Percentiles rank a stretch among this genome's conserved stretches.
These are phyloP conservation scores for Hirundichthys speculiger DNA, from an alignment of 2,113 vertebrate species.

Conservation along the genomic window DNA sequence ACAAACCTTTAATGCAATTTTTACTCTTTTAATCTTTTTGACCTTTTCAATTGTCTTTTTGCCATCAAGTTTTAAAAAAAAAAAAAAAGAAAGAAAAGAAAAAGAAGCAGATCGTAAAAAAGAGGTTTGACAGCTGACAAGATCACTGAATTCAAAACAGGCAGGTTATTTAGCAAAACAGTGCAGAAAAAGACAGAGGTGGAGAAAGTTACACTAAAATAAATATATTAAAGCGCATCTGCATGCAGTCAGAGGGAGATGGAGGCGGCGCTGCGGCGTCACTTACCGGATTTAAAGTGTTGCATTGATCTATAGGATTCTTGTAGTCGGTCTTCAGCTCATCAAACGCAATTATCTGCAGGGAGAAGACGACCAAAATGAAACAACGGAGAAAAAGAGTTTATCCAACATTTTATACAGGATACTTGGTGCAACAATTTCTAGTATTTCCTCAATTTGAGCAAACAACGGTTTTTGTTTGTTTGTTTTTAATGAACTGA, in stretches of 20 bases:
- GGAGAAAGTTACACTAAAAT: constrained; percentile 42
- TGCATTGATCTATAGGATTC: constrained; percentile 99
- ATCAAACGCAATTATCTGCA: constrained; percentile 98
- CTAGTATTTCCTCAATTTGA: too few relatives aligned
- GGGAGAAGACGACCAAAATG: constrained; percentile 24
- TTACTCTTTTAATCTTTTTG: constrained; percentile 99
- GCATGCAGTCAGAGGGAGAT: constrained; percentile 66
- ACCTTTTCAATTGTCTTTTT: constrained; percentile 99
- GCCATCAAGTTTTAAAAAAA: constrained; percentile 74
- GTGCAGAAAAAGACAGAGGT: constrained; percentile 68
- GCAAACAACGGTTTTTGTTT: too few relatives aligned
- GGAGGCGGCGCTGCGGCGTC: background rate
- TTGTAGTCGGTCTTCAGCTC: constrained; percentile 99
- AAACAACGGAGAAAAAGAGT: constrained; percentile 13
- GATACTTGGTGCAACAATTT: too few relatives aligned
- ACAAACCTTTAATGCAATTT: constrained; percentile 99
- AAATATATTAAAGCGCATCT: constrained; percentile 55
- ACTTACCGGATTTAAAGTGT: constrained; percentile 99
- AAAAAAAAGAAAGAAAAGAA: constrained; percentile 51
- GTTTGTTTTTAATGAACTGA: too few relatives aligned
- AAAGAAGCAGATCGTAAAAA: constrained; percentile 89
- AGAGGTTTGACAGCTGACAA: constrained; percentile 89
- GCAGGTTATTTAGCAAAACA: constrained; percentile 84
- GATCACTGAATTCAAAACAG: constrained; percentile 88
- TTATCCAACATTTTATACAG: background rate